Evolutionary conservation across 2,888 invertebrate genomes (phyloP).

Genomic region (Eupeodes latifasciatus): DNA sequence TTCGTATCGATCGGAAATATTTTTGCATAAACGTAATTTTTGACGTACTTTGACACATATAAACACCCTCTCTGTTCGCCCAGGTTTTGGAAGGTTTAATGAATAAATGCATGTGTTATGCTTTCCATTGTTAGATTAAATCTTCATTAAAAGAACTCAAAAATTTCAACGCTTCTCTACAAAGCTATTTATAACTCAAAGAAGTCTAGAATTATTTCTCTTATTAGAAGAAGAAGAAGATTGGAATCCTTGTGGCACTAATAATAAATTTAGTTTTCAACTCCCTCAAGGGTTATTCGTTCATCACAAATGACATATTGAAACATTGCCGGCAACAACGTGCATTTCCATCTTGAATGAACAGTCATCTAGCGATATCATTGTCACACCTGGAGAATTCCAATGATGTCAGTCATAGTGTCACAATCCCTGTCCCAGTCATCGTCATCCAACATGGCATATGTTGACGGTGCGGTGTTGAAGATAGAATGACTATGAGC

Average conservation of each 20-base stretch:
- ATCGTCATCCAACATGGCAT: no score
- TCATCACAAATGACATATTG: conserved; percentile 15
- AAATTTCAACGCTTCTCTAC: no score
- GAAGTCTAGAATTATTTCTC: background rate
- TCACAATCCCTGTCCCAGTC: background rate
- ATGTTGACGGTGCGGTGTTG: background rate
- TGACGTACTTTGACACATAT: no score
- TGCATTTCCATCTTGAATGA: background rate
- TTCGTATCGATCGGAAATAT: no score
- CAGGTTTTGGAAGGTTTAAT: no score
- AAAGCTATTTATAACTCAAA: background rate
- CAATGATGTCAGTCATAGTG: conserved; percentile 4
- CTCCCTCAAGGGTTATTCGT: background rate
- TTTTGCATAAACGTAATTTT: no score
- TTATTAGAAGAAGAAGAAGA: background rate
- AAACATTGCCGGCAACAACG: conserved; percentile 17
- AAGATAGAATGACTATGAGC: background rate
- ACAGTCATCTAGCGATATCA: background rate
- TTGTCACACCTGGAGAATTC: conserved; percentile 16
- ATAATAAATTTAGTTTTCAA: background rate
- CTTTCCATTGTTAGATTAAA: no score
- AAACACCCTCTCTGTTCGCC: no score
- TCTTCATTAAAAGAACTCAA: no score
- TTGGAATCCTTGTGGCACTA: background rate
- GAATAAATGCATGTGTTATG: no score